Percentiles rank a stretch among this genome's conserved stretches.
These are phyloP conservation scores for Melitaea athalia DNA, from an alignment of 2,888 invertebrate genomes.

Conservation along the genomic window DNA sequence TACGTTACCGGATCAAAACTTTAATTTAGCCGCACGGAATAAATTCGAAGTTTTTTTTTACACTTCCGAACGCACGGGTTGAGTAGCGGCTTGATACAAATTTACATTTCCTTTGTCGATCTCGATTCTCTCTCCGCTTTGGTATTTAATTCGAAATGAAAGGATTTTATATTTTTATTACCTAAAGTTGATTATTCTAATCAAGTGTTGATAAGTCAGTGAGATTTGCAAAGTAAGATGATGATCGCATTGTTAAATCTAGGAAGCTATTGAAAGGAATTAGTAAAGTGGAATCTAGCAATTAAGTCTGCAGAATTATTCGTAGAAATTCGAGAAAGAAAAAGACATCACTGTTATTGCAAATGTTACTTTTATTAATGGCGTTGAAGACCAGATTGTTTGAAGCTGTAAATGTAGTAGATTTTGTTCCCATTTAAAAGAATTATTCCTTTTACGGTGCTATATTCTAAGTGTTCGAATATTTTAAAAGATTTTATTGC, in stretches of 20 bases:
- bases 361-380: no score
- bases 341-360: no score
- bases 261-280: background rate
- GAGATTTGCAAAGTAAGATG: background rate
- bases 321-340: no score
- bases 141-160: conserved; percentile 12
- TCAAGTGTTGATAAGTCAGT: background rate
- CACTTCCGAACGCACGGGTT: conserved; percentile 21
- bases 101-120: conserved; percentile 24
- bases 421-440: no score
- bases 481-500: no score
- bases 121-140: background rate
- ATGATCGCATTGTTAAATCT: background rate
- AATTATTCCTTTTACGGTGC: no score
- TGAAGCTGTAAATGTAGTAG: no score
- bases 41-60: conserved; percentile 31
- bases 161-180: background rate
- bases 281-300: background rate
- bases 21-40: conserved; percentile 39
- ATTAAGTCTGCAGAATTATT: background rate
- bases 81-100: conserved; percentile 30
- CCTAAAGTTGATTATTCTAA: background rate
- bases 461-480: no score
- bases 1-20: conserved; percentile 33
- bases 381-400: no score